Percentiles rank a stretch among this genome's conserved stretches.
These are phyloP conservation scores for Microchirus variegatus DNA, from an alignment of 2,797 vertebrate species.

Conservation along the genomic window DNA sequence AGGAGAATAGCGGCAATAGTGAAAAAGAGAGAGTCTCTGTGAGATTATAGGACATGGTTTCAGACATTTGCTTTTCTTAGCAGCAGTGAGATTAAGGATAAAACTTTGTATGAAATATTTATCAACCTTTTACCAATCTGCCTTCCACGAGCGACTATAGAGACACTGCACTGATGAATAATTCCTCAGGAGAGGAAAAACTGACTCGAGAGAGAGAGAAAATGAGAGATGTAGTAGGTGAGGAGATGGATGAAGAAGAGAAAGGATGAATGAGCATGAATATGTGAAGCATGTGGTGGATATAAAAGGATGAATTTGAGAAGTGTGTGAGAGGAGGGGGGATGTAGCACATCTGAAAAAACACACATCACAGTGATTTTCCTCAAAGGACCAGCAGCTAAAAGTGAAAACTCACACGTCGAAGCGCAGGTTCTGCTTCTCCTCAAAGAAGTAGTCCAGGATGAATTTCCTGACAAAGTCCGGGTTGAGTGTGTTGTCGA, in stretches of 20 bases:
- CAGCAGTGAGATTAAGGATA: constrained; percentile 65
- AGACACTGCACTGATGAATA: constrained; percentile 71
- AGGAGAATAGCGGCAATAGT: constrained; percentile 20
- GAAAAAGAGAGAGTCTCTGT: constrained; percentile 16
- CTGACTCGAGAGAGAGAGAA: constrained; percentile 28
- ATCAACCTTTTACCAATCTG: constrained; percentile 69
- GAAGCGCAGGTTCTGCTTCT: constrained; percentile 96
- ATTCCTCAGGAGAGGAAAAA: constrained; percentile 58
- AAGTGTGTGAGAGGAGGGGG: constrained; percentile 22
- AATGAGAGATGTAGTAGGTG: constrained; percentile 27
- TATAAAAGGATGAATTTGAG: constrained; percentile 33
- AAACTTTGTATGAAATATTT: constrained; percentile 76
- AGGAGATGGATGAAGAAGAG: constrained; percentile 23
- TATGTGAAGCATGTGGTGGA: constrained; percentile 34
- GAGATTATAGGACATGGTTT: constrained; percentile 46
- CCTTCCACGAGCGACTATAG: constrained; percentile 61
- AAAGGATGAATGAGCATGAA: constrained; percentile 18
- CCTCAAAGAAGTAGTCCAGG: constrained; percentile 96
- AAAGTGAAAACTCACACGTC: constrained; percentile 90
- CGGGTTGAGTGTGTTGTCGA: constrained; percentile 95
- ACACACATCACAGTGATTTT: constrained; percentile 20
- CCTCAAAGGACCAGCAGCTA: constrained; percentile 48
- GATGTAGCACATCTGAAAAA: constrained; percentile 28
- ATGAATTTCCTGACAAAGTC: constrained; percentile 97
- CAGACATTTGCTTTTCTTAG: constrained; percentile 66